phyloP scores from a whole-genome alignment of 2,888 invertebrate genomes.

The Dimorphilus gyrociliatus region DNA sequence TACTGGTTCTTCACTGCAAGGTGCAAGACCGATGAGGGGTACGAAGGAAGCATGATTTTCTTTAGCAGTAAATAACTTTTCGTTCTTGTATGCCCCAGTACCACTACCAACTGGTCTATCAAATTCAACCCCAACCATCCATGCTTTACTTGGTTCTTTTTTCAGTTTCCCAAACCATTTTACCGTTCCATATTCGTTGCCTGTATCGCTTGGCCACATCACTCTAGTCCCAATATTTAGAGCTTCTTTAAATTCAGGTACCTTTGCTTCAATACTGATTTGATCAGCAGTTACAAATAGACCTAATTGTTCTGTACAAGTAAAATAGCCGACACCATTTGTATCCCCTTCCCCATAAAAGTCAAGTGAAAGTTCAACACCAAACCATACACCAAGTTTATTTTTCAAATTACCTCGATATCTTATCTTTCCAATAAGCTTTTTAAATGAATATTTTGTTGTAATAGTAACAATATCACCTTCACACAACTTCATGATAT shows the following conservation, averaged over 20 bases:
- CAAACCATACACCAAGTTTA: background rate
- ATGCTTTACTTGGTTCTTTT: background rate
- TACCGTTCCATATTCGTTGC: background rate
- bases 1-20: too few relatives aligned
- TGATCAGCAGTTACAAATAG: background rate
- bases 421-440: background rate
- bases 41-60: too few relatives aligned
- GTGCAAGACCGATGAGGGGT: too few relatives aligned
- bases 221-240: background rate
- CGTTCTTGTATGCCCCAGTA: too few relatives aligned
- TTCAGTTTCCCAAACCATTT: background rate
- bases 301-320: background rate
- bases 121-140: conserved; percentile 1
- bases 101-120: too few relatives aligned
- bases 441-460: too few relatives aligned
- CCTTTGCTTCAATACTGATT: background rate
- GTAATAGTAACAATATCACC: too few relatives aligned
- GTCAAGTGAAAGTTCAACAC: background rate
- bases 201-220: background rate
- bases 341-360: background rate
- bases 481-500: too few relatives aligned
- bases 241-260: too few relatives aligned
- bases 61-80: too few relatives aligned
- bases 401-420: background rate
- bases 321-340: background rate